Base-by-base conservation (phyloP, 2,888 invertebrate species). In the Scaptomyza flava region DNA sequence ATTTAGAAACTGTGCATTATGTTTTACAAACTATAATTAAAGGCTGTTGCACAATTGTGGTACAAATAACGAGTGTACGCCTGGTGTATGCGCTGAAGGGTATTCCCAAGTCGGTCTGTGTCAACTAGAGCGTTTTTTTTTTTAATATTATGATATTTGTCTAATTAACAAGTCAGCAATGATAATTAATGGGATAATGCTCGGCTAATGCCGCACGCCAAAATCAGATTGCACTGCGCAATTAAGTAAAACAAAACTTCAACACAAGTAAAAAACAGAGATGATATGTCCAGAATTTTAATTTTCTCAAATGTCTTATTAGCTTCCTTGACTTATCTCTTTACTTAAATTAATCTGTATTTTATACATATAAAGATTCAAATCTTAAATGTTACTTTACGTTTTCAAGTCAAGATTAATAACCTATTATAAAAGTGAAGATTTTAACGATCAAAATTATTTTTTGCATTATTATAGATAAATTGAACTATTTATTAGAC, bases 221-320 rank as follows among this genome's bases (percentile, higher is more conserved):
- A 63, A 70, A 56, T 57, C 50, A 65, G 79, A 82, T 71, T 65
- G 61, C 65, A 46, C 59, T 57, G 69, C 69, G 80, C 68, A 85
- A 82, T 79, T 81, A 79, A 42, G 54, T 30, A 12, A 12, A 31
- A 38, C 9, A 45, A 31, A n/a, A 3, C 42, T 7, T 7, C 6
- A 33, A 31, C 48, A 34, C 14, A 0, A 33, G 14, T 14, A 36
- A 41, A 42, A 36, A 42, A 14, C 9, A 6, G 41, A 41, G 17
- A 41, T 41, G 17, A 17, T 17, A 41, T 70, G 53, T 60, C 56
- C 52, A 61, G 70, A 81, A 68, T 58, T 64, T 56, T 17, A 30
- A 45, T 42, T 51, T 23, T 36, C 9, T 12, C 42, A 14, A 14
- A 34, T 8, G 11, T 14, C 6, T 34, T 20, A 4, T 17, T 23